Conservation (phyloP, 2,797 vertebrate genomes). For the Eospalax fontanierii region DNA sequence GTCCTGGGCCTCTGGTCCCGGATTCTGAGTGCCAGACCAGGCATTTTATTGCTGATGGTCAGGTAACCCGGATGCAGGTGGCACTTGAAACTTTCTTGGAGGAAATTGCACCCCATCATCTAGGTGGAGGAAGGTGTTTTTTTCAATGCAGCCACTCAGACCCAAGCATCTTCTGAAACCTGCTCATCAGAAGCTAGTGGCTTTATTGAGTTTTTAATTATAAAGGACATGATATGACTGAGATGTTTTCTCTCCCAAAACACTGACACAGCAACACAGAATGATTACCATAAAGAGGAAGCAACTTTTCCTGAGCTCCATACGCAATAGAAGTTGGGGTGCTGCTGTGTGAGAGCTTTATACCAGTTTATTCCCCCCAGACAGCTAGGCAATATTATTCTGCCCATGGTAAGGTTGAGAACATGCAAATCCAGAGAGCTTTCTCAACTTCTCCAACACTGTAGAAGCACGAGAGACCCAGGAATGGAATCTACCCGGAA, state of each 20-base stretch:
- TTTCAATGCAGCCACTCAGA: too few relatives aligned
- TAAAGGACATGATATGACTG: background rate
- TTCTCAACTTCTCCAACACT: too few relatives aligned
- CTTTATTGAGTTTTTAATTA: constrained; percentile 41
- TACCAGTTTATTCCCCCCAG: background rate
- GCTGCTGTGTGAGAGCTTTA: background rate
- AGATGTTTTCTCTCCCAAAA: background rate
- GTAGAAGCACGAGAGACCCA: too few relatives aligned
- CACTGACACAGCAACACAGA: background rate
- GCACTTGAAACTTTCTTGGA: background rate
- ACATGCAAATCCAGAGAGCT: too few relatives aligned
- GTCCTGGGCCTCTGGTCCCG: background rate
- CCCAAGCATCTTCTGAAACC: background rate
- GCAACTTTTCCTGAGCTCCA: background rate
- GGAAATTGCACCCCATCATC: background rate
- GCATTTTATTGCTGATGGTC: background rate
- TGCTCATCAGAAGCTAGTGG: background rate
- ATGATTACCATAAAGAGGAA: background rate
- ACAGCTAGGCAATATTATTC: background rate
- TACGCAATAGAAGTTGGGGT: background rate
- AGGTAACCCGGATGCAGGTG: background rate
- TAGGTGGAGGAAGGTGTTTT: too few relatives aligned
- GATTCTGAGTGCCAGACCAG: background rate
- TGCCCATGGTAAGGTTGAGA: too few relatives aligned
- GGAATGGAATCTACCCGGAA: too few relatives aligned